Base-by-base conservation (phyloP, 2,113 vertebrate species). In the Ardeotis arabs region DNA sequence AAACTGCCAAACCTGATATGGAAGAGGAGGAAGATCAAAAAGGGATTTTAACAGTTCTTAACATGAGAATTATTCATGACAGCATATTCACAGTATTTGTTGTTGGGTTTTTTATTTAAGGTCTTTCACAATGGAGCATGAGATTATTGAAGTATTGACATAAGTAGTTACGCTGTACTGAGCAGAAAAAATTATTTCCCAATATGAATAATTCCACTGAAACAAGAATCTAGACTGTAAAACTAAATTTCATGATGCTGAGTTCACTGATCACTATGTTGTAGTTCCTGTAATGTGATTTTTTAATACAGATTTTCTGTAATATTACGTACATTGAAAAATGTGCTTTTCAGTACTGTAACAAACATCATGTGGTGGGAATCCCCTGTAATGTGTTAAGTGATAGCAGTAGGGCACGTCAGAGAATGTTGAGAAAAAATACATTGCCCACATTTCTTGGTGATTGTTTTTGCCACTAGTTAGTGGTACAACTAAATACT, bases 31-130 rank as follows among this genome's bases (percentile, higher is more conserved):
- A 98, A 97, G 96, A 97, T 96, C 80, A 76, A 91, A 97, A 98
- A 97, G 97, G 97, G 98, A 98, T 98, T 98, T 98, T 98, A 98
- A 98, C 97, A 95, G 95, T 98, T 98, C 98, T 98, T 97, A 96
- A 97, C 95, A 89, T 93, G 75, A 95, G 92, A 98, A 98, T 97
- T 96, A 96, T 92, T 97, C 74, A 94, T 87, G 90, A 96, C 95
- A 80, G 84, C 93, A 87, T 94, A 97, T 88, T 95, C 93, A 98
- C 90, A 83, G 95, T 97, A 96, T 96, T 94, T 97, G 84, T 95
- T 90, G 94, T 91, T 62, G 56, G 37, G 21, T 93, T 94, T 97
- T 97, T 95, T 96, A 97, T 97, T 93, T 97, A 94, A 96, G 62
- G 89, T 97, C 96, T 97, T 97, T 98, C 97, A 98, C 90, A 96